These are phyloP conservation scores for Astreopora myriophthalma DNA, from an alignment of 64 coral and sea anemone genomes.

Conservation along the genomic window DNA sequence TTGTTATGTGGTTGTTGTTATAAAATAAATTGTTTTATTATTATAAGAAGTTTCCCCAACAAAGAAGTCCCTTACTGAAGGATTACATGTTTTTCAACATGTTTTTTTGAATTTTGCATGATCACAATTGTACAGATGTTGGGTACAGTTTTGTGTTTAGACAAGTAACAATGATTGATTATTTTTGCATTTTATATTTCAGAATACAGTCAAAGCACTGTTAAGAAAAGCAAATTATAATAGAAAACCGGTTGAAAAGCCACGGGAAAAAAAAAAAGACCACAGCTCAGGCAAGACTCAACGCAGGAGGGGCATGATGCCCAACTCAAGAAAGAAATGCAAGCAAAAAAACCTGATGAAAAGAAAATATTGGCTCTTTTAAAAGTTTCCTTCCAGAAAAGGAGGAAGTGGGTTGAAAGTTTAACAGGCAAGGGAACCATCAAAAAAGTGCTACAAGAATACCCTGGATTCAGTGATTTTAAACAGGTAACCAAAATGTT, in stretches of 20 bases:
- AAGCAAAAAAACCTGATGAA: neutral
- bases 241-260: conserved; percentile 19
- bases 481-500: neutral
- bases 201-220: neutral
- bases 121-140: neutral
- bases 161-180: neutral
- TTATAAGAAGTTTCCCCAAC: too few relatives aligned
- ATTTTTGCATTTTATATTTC: neutral
- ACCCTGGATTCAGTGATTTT: neutral
- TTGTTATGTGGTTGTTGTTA: too few relatives aligned
- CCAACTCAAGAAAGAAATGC: neutral
- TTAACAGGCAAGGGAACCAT: neutral
- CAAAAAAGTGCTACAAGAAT: neutral
- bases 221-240: conserved; percentile 18
- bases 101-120: neutral
- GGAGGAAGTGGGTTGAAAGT: neutral
- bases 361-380: neutral
- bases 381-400: neutral
- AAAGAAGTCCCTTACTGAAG: too few relatives aligned
- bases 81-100: too few relatives aligned
- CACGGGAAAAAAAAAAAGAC: neutral
- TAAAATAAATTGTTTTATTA: too few relatives aligned
- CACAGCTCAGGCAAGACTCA: neutral
- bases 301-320: neutral
- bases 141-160: neutral